These are phyloP conservation scores for Basileuterus tristriatus DNA, from an alignment of 2,797 vertebrate genomes.

Conservation along the genomic window DNA sequence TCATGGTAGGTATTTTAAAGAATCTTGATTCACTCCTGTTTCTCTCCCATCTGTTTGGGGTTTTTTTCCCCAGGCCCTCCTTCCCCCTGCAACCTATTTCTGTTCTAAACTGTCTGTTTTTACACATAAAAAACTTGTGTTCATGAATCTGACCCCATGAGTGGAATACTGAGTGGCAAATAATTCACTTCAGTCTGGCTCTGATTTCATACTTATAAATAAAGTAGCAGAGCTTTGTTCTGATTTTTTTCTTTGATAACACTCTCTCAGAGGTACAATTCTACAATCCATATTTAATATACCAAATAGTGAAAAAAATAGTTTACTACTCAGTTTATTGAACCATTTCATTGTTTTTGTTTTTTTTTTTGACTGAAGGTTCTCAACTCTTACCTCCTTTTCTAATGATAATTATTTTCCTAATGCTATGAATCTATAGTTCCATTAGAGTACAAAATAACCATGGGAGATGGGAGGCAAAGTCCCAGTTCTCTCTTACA, in stretches of 20 bases:
- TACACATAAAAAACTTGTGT: not conserved
- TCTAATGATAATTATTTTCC: not conserved
- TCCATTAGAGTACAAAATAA: not conserved
- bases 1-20: not conserved
- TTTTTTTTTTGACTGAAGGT: not conserved
- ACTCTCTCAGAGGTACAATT: not conserved
- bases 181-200: not conserved
- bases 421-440: not conserved
- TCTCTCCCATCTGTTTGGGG: not conserved
- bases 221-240: not conserved
- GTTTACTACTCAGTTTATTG: not conserved
- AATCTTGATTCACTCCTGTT: not conserved
- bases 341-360: not conserved
- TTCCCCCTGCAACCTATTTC: not conserved
- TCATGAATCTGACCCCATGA: not conserved
- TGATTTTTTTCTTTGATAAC: not conserved
- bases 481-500: not conserved
- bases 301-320: not conserved
- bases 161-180: not conserved
- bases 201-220: not conserved
- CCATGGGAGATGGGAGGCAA: not conserved
- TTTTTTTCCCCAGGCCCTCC: rapidly evolving
- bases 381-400: not conserved
- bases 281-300: not conserved
- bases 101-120: not conserved